Base-by-base conservation (phyloP, 1,140 invertebrate species). In the Chrysomallon squamiferum region DNA sequence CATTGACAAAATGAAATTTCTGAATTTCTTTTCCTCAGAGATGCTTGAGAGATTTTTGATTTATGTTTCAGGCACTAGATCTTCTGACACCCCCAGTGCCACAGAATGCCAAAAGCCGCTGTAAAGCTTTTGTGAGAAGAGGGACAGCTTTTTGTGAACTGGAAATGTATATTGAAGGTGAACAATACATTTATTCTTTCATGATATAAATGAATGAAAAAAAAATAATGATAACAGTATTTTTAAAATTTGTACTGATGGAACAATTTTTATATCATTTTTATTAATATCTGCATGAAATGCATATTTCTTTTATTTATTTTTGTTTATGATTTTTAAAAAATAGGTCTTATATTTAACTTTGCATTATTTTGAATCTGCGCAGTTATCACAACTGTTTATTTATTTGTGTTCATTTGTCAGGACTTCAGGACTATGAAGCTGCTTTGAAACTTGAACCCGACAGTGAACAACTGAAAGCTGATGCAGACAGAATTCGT, bases 131-230 rank as follows among this genome's bases (percentile, higher is more conserved):
- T 33, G 89, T 90, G 27, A 85, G 92, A 49, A 86, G 92, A 47
- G 92, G 91, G 2, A 89, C 90, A 7, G 91, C 91, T 0, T 88
- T 93, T 29, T 90, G 89, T 69, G 87, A 91, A 67, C 82, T 93
- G 22, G 90, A 92, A 20, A 87, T 92, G 74, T 87, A 90, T 56
- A 88, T 88, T 62, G 90, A 93, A 85, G 92, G 90, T 72, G 65
- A 69, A 67, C 33, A 20, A 15, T 22, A 47, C n/a, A 22, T 47
- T 47, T n/a, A 47, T 47, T n/a, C 11, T n/a, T 47, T 47, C 6
- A 1, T 5, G n/a, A 22, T 47, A 5, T 47, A 1, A 4, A 20
- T 47, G 4, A 47, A 20, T 47, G 45, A 47, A 47, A 20, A 9
- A 20, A 11, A 6, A 47, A 20, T 47, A 6, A n/a, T 6, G n/a